A percentile compares a stretch with the other conserved stretches of the same genome.
phyloP scores from a whole-genome alignment of 2,888 invertebrate genomes.

The Idaea aversata region DNA sequence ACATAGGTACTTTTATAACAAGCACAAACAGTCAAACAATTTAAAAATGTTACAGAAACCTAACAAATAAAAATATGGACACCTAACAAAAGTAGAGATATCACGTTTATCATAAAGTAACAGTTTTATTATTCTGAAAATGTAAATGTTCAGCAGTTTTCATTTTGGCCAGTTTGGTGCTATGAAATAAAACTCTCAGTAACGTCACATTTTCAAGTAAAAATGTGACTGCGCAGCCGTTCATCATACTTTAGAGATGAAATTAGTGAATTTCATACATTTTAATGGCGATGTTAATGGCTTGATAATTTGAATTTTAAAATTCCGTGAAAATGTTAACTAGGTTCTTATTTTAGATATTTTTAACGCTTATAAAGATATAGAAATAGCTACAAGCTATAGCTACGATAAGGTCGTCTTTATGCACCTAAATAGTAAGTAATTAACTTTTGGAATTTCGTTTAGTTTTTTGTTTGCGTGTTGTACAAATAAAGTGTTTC shows the following conservation, averaged over 20 bases:
- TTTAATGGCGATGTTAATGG: background rate
- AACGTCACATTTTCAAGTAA: background rate
- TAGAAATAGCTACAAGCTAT: no score
- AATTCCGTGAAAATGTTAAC: background rate
- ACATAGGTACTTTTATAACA: no score
- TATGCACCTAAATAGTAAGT: no score
- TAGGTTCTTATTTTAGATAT: background rate
- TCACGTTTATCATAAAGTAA: background rate
- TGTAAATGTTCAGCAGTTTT: background rate
- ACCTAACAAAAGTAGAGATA: background rate
- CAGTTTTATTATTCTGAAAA: background rate
- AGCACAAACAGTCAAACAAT: background rate
- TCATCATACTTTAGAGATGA: background rate
- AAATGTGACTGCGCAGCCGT: background rate
- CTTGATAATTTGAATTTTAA: background rate
- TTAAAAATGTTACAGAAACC: background rate
- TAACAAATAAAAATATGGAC: background rate
- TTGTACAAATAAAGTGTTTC: no score
- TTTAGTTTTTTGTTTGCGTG: no score
- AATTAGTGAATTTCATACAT: conserved; percentile 1
- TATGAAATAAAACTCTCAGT: background rate
- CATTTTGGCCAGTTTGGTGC: background rate
- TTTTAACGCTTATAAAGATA: background rate
- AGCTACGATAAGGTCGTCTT: no score
- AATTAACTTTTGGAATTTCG: no score